Percentiles rank a stretch among this genome's conserved stretches.
Conservation (phyloP, 2,888 invertebrate species). For the Hypomecis atomaria region DNA sequence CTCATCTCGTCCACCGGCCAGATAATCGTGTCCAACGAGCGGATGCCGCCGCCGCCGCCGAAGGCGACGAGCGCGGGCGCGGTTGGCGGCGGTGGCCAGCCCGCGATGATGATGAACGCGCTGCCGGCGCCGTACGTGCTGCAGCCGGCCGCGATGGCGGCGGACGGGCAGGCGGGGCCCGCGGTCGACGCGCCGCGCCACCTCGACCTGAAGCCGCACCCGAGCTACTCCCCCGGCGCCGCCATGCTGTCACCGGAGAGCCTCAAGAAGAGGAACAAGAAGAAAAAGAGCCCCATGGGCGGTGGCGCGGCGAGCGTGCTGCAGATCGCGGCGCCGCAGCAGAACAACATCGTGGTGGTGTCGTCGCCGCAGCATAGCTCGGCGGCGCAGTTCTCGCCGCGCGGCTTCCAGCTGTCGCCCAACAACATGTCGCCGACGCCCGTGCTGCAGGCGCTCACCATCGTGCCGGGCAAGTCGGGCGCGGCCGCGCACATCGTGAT, state of each 20-base stretch:
- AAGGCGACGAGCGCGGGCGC: constrained; percentile 83
- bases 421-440: constrained; percentile 87
- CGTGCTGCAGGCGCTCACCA: constrained; percentile 90
- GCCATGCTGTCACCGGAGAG: constrained; percentile 88
- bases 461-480: constrained; percentile 90
- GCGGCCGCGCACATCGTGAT: constrained; percentile 90
- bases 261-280: constrained; percentile 87
- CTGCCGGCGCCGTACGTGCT: constrained; percentile 91
- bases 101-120: constrained; percentile 92
- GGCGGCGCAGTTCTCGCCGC: constrained; percentile 87
- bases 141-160: constrained; percentile 90
- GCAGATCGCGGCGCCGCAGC: constrained; percentile 88
- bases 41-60: constrained; percentile 88
- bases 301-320: constrained; percentile 88
- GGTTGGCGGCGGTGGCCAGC: constrained; percentile 87
- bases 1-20: constrained; percentile 91
- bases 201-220: constrained; percentile 81
- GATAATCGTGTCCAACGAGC: constrained; percentile 87
- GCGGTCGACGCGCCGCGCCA: constrained; percentile 80
- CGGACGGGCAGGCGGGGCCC: constrained; percentile 88
- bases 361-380: constrained; percentile 77
- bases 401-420: constrained; percentile 90
- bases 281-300: constrained; percentile 88
- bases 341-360: constrained; percentile 86
- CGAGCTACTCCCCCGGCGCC: constrained; percentile 70